Evolutionary conservation across 2,113 vertebrate genomes (phyloP), one percentile per base, ranked within the genome.

Genomic region (Oenanthe melanoleuca): DNA sequence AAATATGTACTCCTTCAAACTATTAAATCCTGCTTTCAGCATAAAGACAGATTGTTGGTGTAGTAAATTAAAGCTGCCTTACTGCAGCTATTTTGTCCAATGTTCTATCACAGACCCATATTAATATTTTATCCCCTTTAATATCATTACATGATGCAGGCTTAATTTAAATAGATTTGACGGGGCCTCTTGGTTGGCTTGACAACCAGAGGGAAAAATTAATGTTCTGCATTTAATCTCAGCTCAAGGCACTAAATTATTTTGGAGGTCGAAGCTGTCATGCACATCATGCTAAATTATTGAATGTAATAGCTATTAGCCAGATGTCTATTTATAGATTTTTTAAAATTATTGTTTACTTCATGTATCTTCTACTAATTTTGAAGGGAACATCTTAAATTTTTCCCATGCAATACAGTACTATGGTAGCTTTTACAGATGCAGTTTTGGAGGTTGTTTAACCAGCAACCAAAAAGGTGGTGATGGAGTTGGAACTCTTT

Each of bases 101-200:
- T 97, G 96, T 96, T 98, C 96, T 97, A 94, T 93, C 87, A 96
- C 60, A 91, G 92, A 74, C 82, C 69, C n/a, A 88, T 97, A 97
- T 97, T 97, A 98, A 97, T 98, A 97, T 98, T 98, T 98, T 97
- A 98, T 97, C 96, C 92, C 88, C 88, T 97, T 97, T 98, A 98
- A 97, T 98, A 97, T 98, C 97, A 98, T 98, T 98, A 97, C 94
- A 97, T 97, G 97, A 98, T 97, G 91, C 97, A 97, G 96, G 81
- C 97, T 97, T 98, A 98, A 96, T 98, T 98, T 98, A 98, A 98
- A 97, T 97, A 95, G 96, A 98, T 97, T 97, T 98, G 98, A 98
- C 22, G 73, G 73, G 96, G 95, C 79, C 96, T 97, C 89, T 97
- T 97, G 95, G 97, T 98, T 98, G 98, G 95, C 97, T 96, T 98